Evolutionary conservation across 2,888 invertebrate species (phyloP), one percentile per base, ranked within the genome.

Genomic region (Euplagia quadripunctaria): DNA sequence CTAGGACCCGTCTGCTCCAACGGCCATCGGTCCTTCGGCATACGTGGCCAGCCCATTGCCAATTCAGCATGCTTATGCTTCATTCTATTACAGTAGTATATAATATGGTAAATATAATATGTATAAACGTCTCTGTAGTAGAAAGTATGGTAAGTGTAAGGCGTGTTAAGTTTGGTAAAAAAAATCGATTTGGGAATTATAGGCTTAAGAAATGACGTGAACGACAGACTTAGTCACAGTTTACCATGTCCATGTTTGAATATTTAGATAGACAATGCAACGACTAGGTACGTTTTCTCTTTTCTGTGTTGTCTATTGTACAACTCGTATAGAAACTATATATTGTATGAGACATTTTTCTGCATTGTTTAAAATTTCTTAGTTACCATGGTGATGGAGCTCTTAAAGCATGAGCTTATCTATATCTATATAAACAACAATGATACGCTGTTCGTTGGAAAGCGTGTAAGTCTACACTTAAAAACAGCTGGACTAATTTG

Each of bases 191-290:
- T 83, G 82, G 79, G 83, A 82, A 86, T 86, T 83, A 87, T 87
- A 86, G 82, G 82, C 84, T 78, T 85, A 84, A 81, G 85, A 82
- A 75, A 83, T 88, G 88, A 88, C 86, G 86, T 85, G 82, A 86
- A 81, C 82, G 85, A 79, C 86, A 90, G 86, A 90, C 89, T 89
- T 90, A 90, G 86, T 83, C 80, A 80, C 81, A 86, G 81, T 89
- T 88, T 89, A 12, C 20, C 52, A 14, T 31, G 43, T 85, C 86
- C 88, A 90, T 89, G 88, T 84, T 90, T 91, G 88, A 91, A 90
- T 91, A 91, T 90, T 90, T 86, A 89, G 82, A 82, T 86, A 89
- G 82, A 81, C 82, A 87, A 87, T 84, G 83, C 78, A 82, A 73
- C 70, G 75, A 76, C 64, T 79, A 78, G 75, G 81, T 82, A 85